Base-by-base conservation (phyloP, 2,113 vertebrate species). In the Pseudonaja textilis region DNA sequence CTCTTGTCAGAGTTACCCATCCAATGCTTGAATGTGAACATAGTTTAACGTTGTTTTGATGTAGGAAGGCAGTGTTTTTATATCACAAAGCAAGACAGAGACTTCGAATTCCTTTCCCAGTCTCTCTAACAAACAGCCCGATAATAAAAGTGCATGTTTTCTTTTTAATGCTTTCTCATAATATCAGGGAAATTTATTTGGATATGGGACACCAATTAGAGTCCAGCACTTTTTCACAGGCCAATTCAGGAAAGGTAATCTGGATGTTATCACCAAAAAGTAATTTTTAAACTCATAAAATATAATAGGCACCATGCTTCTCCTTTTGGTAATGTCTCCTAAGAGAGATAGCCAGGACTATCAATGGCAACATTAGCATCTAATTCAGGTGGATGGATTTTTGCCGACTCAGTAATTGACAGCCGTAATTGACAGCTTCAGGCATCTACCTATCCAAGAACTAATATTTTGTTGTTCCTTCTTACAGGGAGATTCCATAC, bases 61-160 rank as follows among this genome's bases (percentile, higher is more conserved):
- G 34, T 7, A 74, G 74, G 92, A 45, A 47, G 39, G 14, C 39
- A 8, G 34, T 22, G 34, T 93, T 95, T 69, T 94, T 95, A 14
- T 4, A 39, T 85, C 39, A 87, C 0, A 0, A 34, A 92, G 23
- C n/a, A 94, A 95, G 87, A 90, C 0, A 89, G 4, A 11, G 90
- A 90, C 89, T 96, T 91, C 39, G 39, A 11, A 91, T 5, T 1
- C 0, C 90, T 94, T 87, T 89, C 85, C 1, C 54, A 3, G 88
- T 69, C 42, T 18, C 23, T 92, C 50, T 29, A 54, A 91, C 93
- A 94, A 96, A 89, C n/a, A 90, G 86, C 94, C 95, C 93, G 93
- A 96, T 96, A 94, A 92, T 89, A 94, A 94, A 95, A 95, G 90
- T 89, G 34, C 23, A 91, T 89, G 34, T 85, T 88, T 94, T 92